Evolutionary conservation across 2,888 invertebrate species (phyloP).

Genomic region (Tetragonula carbonaria): DNA sequence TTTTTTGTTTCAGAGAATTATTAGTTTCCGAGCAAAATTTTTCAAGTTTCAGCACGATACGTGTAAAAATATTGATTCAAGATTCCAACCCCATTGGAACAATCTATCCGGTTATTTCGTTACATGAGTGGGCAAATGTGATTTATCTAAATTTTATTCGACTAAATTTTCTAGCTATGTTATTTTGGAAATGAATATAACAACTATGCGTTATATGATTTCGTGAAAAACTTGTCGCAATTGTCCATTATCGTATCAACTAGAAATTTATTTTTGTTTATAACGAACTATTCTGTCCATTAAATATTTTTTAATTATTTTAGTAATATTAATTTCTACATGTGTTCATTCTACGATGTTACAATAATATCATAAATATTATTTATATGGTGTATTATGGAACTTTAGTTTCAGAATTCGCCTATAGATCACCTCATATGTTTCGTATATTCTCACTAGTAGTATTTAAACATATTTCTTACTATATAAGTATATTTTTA

Average conservation of each 20-base stretch:
- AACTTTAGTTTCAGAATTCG: conserved; percentile 22
- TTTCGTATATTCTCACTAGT: conserved; percentile 51
- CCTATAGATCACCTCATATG: neutral
- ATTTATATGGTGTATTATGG: neutral
- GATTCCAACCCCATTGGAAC: conserved; percentile 40
- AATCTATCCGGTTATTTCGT: conserved; percentile 51
- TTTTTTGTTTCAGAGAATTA: conserved; percentile 68
- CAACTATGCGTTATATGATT: neutral
- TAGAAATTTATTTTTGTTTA: neutral
- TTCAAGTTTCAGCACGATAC: conserved; percentile 55
- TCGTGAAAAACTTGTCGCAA: neutral
- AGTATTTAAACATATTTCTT: neutral
- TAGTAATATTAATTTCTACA: too few relatives aligned
- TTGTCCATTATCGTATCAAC: neutral
- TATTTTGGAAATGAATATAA: conserved; percentile 4
- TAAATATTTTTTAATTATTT: neutral
- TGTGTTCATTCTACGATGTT: neutral
- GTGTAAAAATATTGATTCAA: conserved; percentile 37
- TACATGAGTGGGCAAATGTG: conserved; percentile 50
- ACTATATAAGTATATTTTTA: conserved; percentile 31
- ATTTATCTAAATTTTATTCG: conserved; percentile 61
- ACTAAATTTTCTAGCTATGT: conserved; percentile 22
- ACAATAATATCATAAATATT: neutral
- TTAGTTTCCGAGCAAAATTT: conserved; percentile 58
- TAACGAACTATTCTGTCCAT: neutral